Conservation (phyloP, 2,888 invertebrate species). For the Apotomis turbidana region DNA sequence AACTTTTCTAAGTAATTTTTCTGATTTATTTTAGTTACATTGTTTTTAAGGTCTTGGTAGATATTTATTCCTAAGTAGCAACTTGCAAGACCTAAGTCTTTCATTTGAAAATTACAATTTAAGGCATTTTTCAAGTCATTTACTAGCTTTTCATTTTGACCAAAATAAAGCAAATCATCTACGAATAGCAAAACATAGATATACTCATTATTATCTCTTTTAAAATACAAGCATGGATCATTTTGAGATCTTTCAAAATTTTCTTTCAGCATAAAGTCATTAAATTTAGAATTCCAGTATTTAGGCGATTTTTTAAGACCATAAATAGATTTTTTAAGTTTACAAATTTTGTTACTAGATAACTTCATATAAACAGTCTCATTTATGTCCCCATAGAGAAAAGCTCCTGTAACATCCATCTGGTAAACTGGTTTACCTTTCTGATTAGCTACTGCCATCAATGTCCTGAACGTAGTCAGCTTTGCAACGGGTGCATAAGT, state of each 20-base stretch:
- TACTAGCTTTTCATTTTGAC: neutral
- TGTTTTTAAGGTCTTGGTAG: conserved; percentile 18
- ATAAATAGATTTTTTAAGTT: conserved; percentile 5
- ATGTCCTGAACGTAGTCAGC: no score
- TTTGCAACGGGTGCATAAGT: no score
- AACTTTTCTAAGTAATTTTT: conserved; percentile 21
- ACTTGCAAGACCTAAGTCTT: conserved; percentile 13
- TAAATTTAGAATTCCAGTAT: conserved; percentile 16
- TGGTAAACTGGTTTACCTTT: no score
- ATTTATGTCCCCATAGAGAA: no score
- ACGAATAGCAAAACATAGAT: conserved; percentile 22
- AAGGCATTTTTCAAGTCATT: conserved; percentile 2
- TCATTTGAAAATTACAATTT: conserved; percentile 15
- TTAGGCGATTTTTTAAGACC: conserved; percentile 9
- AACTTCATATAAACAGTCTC: no score
- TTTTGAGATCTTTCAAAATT: conserved; percentile 3
- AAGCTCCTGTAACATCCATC: no score
- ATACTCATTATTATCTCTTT: conserved; percentile 14
- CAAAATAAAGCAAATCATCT: no score
- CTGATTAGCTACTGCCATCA: no score
- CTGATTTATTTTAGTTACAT: conserved; percentile 1
- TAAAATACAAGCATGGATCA: conserved; percentile 31
- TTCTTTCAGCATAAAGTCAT: no score
- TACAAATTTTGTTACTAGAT: neutral
- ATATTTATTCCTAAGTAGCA: conserved; percentile 24